Base-by-base conservation (phyloP, 1,140 invertebrate genomes). In the Hyles vespertilio region DNA sequence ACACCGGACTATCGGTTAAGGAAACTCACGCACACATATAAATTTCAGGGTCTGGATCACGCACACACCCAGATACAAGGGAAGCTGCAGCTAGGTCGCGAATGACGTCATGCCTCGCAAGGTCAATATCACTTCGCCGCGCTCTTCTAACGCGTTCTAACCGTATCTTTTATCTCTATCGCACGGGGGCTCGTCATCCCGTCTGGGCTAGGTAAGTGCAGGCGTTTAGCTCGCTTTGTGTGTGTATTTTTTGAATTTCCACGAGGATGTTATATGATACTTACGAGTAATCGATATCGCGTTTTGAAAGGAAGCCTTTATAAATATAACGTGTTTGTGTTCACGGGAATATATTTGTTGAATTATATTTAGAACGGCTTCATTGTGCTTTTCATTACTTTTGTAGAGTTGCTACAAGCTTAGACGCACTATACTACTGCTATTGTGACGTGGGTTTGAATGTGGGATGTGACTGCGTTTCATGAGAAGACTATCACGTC, bases 11-110 rank as follows among this genome's bases (percentile, higher is more conserved):
- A 54, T 43, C 52, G 52, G 22, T 54, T 44, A 54, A 36, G 12
- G 40, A 54, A 45, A 43, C 5, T 54, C 47, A 69, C 66, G 51
- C 72, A 76, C 72, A 74, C 74, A 50, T n/a, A 48, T 49, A 58
- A 54, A 56, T 72, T 87, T 87, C 84, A 87, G 81, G 84, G 84
- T 87, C 84, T 84, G 82, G 84, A 75, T 87, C 84, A 87, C 81
- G 63, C 79, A 85, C 72, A 80, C 84, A 64, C n/a, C 51, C 50
- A 51, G 63, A 52, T 72, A 64, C 54, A 63, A 60, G 65, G 72
- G 63, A 71, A 77, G 76, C 72, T 84, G 82, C 82, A 87, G 79
- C 83, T 81, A 84, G 84, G 80, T 86, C 85, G 83, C 67, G 61
- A 79, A 79, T 86, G 83, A 86, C 85, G 85, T 88, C 85, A 88